Conservation (phyloP, 2,888 invertebrate genomes). For the Leptopilina syphax region DNA sequence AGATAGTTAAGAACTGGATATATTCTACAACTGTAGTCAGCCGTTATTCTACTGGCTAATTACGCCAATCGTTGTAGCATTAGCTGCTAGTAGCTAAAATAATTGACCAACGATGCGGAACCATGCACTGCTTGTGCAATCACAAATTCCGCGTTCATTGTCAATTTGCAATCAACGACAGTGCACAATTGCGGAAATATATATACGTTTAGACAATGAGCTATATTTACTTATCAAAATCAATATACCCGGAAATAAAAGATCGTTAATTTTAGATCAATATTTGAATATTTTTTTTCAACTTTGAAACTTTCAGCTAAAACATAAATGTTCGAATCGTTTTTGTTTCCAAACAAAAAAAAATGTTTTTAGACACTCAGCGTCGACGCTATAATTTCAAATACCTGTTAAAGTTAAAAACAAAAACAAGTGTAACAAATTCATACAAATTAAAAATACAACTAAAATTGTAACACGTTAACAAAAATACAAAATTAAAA, state of each 20-base stretch:
- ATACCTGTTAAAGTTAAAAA: too few species aligned
- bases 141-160: constrained; percentile 39
- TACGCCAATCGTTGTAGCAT: constrained; percentile 23
- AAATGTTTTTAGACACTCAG: too few species aligned
- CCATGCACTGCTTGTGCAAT: constrained; percentile 34
- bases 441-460: too few species aligned
- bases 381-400: too few species aligned
- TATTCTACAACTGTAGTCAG: constrained; percentile 15
- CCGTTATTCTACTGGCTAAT: constrained; percentile 18
- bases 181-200: constrained; percentile 25
- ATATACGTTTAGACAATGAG: constrained; percentile 20
- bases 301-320: too few species aligned
- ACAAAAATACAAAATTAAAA: too few species aligned
- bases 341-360: too few species aligned
- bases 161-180: constrained; percentile 30
- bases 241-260: constrained; percentile 1
- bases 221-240: constrained; percentile 2
- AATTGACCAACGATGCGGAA: constrained; percentile 31
- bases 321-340: too few species aligned
- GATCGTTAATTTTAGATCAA: too few species aligned
- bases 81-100: constrained; percentile 16
- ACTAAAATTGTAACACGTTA: too few species aligned
- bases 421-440: too few species aligned
- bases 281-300: too few species aligned
- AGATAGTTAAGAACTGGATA: constrained; percentile 23